Percentiles rank a stretch among this genome's conserved stretches.
Conservation (phyloP, 2,888 invertebrate genomes). For the Watsonalla binaria region DNA sequence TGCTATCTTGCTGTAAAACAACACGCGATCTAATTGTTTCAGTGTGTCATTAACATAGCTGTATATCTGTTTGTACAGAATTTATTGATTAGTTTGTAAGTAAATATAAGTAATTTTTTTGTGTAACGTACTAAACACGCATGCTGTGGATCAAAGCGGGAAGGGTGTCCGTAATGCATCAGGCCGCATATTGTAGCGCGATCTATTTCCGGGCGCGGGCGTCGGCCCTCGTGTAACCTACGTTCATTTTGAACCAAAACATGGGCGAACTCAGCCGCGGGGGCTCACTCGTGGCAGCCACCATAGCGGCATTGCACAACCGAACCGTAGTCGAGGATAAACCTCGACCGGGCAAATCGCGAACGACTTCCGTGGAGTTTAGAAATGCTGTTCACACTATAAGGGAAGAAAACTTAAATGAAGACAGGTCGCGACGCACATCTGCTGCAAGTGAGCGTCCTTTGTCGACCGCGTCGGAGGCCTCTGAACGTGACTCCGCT, state of each 20-base stretch:
- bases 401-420: constrained; percentile 40
- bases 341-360: constrained; percentile 49
- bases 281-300: constrained; percentile 80
- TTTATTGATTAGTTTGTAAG: constrained; percentile 12
- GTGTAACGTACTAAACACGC: constrained; percentile 40
- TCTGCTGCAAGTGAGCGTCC: constrained; percentile 69
- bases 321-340: constrained; percentile 59
- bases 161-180: constrained; percentile 66
- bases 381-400: constrained; percentile 42
- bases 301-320: constrained; percentile 70
- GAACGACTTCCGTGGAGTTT: constrained; percentile 41
- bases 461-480: constrained; percentile 68
- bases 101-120: constrained; percentile 24
- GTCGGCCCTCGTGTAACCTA: constrained; percentile 58
- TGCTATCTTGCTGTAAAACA: constrained; percentile 27
- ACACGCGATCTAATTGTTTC: constrained; percentile 21
- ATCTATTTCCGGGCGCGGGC: constrained; percentile 75
- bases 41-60: constrained; percentile 20
- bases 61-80: constrained; percentile 5
- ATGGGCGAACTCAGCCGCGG: constrained; percentile 77
- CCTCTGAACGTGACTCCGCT: constrained; percentile 70
- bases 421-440: constrained; percentile 47
- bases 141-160: constrained; percentile 45
- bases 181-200: constrained; percentile 51
- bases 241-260: constrained; percentile 73